A percentile compares a stretch with the other conserved stretches of the same genome.
Evolutionary conservation across 2,888 invertebrate species (phyloP).

Genomic region (Taenaris catops): DNA sequence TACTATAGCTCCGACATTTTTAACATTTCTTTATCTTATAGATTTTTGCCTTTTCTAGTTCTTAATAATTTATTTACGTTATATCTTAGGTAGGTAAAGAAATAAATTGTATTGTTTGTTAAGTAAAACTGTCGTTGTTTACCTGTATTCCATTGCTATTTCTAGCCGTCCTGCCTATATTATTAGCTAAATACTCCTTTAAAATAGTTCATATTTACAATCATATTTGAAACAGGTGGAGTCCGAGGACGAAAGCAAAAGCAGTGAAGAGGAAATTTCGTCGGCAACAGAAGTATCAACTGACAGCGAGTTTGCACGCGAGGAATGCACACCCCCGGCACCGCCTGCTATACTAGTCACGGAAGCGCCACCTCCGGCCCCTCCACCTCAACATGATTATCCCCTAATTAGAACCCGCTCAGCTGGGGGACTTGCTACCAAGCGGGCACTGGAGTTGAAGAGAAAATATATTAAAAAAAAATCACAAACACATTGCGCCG

Average conservation of each 20-base stretch:
- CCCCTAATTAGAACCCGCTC: conserved; percentile 90
- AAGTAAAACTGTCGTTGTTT: too few species aligned
- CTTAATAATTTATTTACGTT: too few species aligned
- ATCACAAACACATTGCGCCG: conserved; percentile 41
- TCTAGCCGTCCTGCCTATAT: too few species aligned
- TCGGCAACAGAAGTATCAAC: conserved; percentile 96
- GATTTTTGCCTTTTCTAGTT: too few species aligned
- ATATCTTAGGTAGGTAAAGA: too few species aligned
- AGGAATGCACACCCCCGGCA: conserved; percentile 85
- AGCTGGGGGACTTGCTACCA: conserved; percentile 92
- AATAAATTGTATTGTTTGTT: not conserved
- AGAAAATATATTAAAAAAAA: conserved; percentile 91
- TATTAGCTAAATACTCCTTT: too few species aligned
- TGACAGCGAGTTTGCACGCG: conserved; percentile 94
- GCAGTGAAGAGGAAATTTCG: conserved; percentile 87
- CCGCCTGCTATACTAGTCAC: conserved; percentile 89
- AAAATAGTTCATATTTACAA: not conserved
- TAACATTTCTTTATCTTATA: too few species aligned
- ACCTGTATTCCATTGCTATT: too few species aligned
- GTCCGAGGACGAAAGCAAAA: conserved; percentile 78
- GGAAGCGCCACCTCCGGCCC: conserved; percentile 86
- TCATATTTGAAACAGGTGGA: conserved; percentile 49
- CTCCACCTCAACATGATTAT: conserved; percentile 82
- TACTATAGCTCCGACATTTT: too few species aligned
- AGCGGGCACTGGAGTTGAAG: conserved; percentile 92